These are phyloP conservation scores for Cyrtonyx montezumae DNA, from an alignment of 2,113 vertebrate genomes.

Conservation along the genomic window DNA sequence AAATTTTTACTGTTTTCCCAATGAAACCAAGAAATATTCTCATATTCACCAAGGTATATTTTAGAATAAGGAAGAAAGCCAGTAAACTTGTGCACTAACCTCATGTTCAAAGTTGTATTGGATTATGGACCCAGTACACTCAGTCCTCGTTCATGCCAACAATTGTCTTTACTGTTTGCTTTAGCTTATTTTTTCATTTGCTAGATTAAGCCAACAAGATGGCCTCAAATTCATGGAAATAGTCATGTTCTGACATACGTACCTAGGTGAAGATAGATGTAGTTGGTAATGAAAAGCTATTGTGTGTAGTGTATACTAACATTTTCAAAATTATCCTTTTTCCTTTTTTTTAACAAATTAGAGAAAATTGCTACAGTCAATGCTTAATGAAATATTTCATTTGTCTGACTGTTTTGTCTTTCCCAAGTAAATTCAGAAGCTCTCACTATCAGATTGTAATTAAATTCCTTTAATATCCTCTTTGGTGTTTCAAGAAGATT, in stretches of 20 bases:
- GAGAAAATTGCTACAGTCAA: slow-evolving; percentile 4
- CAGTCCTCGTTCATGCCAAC: neutral
- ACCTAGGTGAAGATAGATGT: neutral
- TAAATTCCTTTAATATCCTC: slow-evolving; percentile 67
- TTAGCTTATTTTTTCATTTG: neutral
- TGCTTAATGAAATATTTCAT: slow-evolving; percentile 56
- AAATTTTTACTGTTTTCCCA: neutral
- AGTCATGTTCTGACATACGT: neutral
- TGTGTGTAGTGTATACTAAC: neutral
- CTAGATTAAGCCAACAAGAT: neutral
- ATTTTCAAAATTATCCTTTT: neutral
- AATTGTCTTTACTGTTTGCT: neutral
- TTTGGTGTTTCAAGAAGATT: slow-evolving; percentile 58
- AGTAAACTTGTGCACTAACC: neutral
- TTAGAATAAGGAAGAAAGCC: slow-evolving; percentile 21
- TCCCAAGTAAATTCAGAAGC: slow-evolving; percentile 38
- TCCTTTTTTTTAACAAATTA: neutral
- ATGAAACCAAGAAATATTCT: neutral
- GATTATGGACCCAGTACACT: neutral
- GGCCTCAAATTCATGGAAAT: neutral
- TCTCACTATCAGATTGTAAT: slow-evolving; percentile 68
- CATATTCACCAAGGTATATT: neutral
- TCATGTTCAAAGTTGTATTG: neutral
- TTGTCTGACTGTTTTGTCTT: slow-evolving; percentile 55
- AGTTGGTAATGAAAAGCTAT: neutral